phyloP scores from a whole-genome alignment of 2,888 invertebrate species.

The Oscheius sp. region DNA sequence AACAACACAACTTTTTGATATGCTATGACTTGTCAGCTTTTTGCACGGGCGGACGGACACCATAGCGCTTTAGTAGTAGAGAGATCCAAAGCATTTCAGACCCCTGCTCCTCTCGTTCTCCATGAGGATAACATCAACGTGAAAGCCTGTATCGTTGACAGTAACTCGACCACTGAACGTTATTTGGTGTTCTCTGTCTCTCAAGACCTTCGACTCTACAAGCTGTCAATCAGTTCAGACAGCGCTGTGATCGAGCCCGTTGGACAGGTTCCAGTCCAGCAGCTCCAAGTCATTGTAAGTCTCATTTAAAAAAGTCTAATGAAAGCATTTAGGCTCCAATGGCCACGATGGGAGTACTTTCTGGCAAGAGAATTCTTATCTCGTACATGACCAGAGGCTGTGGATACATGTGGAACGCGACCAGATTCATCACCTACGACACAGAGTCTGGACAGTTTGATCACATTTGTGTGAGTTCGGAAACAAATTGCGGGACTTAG shows the following conservation, averaged over 20 bases:
- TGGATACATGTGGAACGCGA: constrained; percentile 17
- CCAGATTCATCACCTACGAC: constrained; percentile 17
- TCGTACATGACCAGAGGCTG: constrained; percentile 18
- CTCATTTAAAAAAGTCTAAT: background rate
- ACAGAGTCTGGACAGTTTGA: constrained; percentile 16
- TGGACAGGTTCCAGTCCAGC: constrained; percentile 3
- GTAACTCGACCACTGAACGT: constrained; percentile 2
- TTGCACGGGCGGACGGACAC: too few relatives aligned
- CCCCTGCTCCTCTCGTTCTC: constrained; percentile 6
- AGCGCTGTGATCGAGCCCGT: constrained; percentile 1
- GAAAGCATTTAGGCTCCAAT: background rate
- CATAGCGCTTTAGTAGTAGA: too few relatives aligned
- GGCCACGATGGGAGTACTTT: constrained; percentile 4
- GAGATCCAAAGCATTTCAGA: background rate
- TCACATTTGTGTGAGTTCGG: background rate
- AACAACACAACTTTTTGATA: too few relatives aligned
- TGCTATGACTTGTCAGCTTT: too few relatives aligned
- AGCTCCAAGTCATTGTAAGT: constrained; percentile 12
- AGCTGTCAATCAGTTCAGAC: background rate
- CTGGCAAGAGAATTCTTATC: constrained; percentile 20
- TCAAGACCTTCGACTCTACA: constrained; percentile 12
- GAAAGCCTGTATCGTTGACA: background rate
- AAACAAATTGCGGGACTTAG: background rate
- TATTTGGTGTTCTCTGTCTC: constrained; percentile 15
- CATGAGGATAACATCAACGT: constrained; percentile 21